Percentiles rank a stretch among this genome's conserved stretches.
phyloP scores from a whole-genome alignment of 2,888 invertebrate genomes.

The Eupithecia insigniata region DNA sequence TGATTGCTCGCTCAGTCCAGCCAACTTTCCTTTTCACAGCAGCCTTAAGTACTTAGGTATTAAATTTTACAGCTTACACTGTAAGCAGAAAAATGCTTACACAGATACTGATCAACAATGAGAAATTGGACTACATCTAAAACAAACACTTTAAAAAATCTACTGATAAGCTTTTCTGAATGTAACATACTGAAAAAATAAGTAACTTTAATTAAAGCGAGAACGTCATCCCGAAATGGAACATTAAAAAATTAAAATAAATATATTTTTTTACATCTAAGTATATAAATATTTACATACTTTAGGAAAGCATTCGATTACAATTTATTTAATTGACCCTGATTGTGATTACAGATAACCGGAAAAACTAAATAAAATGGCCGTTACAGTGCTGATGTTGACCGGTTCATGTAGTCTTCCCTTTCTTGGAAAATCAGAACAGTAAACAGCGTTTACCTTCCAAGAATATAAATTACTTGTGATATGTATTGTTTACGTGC shows the following conservation, averaged over 20 bases:
- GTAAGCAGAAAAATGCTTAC: too few relatives aligned
- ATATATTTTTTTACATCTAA: background rate
- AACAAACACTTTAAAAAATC: too few relatives aligned
- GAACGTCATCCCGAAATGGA: background rate
- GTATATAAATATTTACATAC: too few relatives aligned
- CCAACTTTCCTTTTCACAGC: slow-evolving; percentile 61
- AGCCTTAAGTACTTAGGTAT: slow-evolving; percentile 52
- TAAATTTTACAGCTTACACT: slow-evolving; percentile 59
- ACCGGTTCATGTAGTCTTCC: background rate
- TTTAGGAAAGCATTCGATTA: background rate
- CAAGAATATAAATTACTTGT: background rate
- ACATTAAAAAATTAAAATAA: background rate
- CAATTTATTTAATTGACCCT: background rate
- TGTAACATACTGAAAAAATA: background rate
- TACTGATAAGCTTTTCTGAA: too few relatives aligned
- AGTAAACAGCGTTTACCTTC: slow-evolving; percentile 55
- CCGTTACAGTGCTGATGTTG: background rate
- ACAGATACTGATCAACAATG: slow-evolving; percentile 12
- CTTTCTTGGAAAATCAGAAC: slow-evolving; percentile 43
- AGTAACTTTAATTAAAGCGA: background rate
- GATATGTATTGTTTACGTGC: background rate
- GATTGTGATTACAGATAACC: background rate
- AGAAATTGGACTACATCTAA: background rate
- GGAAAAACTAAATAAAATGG: background rate
- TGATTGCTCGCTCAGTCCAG: slow-evolving; percentile 61